These are phyloP conservation scores for Bombyx mandarina DNA, from an alignment of 1,140 invertebrate species.

Conservation along the genomic window DNA sequence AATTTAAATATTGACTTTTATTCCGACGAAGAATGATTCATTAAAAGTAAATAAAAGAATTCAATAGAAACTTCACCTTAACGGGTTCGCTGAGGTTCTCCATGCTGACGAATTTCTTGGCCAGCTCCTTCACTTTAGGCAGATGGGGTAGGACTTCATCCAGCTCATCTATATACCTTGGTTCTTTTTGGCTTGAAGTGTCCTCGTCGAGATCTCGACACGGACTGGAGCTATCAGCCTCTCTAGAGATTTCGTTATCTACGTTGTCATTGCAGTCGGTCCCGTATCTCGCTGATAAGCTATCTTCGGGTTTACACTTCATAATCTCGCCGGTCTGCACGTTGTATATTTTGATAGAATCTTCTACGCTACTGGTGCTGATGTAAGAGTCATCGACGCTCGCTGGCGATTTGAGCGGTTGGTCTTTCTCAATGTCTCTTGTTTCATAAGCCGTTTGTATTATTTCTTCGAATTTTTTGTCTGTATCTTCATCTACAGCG, in stretches of 20 bases:
- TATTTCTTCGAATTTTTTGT: constrained; percentile 57
- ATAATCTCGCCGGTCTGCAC: constrained; percentile 65
- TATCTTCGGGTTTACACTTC: constrained; percentile 62
- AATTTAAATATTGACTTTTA: no score
- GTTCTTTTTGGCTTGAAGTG: constrained; percentile 24
- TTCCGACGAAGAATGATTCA: no score
- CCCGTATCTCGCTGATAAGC: constrained; percentile 50
- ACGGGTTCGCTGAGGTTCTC: constrained; percentile 45
- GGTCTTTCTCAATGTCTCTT: constrained; percentile 18
- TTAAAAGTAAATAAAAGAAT: no score
- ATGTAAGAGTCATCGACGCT: constrained; percentile 45
- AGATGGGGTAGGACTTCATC: constrained; percentile 46
- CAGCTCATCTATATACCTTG: constrained; percentile 35
- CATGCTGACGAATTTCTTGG: constrained; percentile 63
- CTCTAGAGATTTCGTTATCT: constrained; percentile 30
- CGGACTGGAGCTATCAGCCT: constrained; percentile 34
- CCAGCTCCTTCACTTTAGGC: constrained; percentile 65
- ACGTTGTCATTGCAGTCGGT: constrained; percentile 47
- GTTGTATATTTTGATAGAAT: constrained; percentile 68
- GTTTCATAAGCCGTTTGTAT: constrained; percentile 37
- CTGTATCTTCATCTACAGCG: constrained; percentile 48
- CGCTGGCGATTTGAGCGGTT: constrained; percentile 37
- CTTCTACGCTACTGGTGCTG: constrained; percentile 63
- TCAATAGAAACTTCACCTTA: constrained; percentile 31
- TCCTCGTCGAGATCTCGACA: constrained; percentile 26